phyloP scores from a whole-genome alignment of 2,797 vertebrate species.

The Pangasius mekongensis region DNA sequence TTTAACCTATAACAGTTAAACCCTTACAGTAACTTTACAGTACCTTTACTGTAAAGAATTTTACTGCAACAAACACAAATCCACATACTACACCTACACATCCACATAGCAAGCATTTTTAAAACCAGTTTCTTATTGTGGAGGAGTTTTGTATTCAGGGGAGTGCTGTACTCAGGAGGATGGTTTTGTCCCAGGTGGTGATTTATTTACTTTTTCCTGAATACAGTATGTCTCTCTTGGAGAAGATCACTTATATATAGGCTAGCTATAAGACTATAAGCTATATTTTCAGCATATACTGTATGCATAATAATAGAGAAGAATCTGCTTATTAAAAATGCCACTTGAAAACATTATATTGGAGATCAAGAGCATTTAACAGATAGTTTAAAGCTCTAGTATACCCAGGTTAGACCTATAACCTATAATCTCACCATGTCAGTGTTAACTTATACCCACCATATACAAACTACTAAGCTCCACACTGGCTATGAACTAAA shows the following conservation, averaged over 20 bases:
- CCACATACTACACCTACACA: not conserved
- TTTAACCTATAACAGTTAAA: not conserved
- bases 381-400: not conserved
- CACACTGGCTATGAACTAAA: not conserved
- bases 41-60: not conserved
- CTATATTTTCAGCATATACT: not conserved
- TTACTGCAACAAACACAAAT: not conserved
- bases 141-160: not conserved
- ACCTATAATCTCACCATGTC: too few species aligned
- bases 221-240: not conserved
- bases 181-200: not conserved
- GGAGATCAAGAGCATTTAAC: not conserved
- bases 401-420: not conserved
- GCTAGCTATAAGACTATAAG: not conserved
- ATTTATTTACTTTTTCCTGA: not conserved
- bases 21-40: not conserved
- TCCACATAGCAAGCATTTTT: not conserved
- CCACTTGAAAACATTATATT: not conserved
- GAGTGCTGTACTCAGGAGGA: not conserved
- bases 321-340: not conserved
- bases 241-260: not conserved
- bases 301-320: not conserved
- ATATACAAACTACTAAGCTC: too few species aligned
- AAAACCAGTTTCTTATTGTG: not conserved
- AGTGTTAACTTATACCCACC: too few species aligned